Evolutionary conservation across 37 sponge, comb jelly and placozoan genomes (phyloP), one percentile per base, ranked within the genome.

Genomic region (Corticium candelabrum): DNA sequence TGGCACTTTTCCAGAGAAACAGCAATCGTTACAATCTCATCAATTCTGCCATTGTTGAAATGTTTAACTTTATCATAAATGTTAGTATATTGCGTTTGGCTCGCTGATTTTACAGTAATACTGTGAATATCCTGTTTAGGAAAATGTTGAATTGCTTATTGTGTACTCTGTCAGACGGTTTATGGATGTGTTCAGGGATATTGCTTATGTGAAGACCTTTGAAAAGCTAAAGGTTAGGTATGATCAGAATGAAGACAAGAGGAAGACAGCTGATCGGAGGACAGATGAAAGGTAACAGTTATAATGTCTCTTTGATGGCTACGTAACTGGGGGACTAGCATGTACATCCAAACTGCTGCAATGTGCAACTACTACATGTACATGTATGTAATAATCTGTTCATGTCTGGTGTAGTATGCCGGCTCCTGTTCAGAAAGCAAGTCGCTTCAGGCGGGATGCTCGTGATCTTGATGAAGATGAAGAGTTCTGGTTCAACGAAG

Each of bases 41-140:
- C 62, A 97, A 97, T 75, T 94, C 95, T 7, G 99, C 99, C 0
- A 85, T 89, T 40, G 78, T 97, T 62, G 99, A 97, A 57, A 75
- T 97, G 71, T 92, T 99, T 77, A 89, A 92, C 37, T 95, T 85
- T 83, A 87, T 94, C 34, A 82, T 67, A 67, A 78, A 37, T 29
- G 96, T 93, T 33, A 87, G 91, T 73, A 33, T 39, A 1, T 38
- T 5, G 56, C 56, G 11, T 11, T n/a, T n/a, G n/a, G n/a, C n/a
- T n/a, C n/a, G n/a, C n/a, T n/a, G n/a, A n/a, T n/a, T n/a, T n/a
- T n/a, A n/a, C n/a, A n/a, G n/a, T n/a, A n/a, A n/a, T n/a, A n/a
- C n/a, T n/a, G n/a, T n/a, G n/a, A n/a, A n/a, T n/a, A n/a, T n/a
- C n/a, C n/a, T n/a, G 36, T 70, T 15, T 67, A 89, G 93, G 91